Percentiles rank a stretch among this genome's conserved stretches.
Conservation (phyloP, 1,140 invertebrate species). For the Cepaea nemoralis region DNA sequence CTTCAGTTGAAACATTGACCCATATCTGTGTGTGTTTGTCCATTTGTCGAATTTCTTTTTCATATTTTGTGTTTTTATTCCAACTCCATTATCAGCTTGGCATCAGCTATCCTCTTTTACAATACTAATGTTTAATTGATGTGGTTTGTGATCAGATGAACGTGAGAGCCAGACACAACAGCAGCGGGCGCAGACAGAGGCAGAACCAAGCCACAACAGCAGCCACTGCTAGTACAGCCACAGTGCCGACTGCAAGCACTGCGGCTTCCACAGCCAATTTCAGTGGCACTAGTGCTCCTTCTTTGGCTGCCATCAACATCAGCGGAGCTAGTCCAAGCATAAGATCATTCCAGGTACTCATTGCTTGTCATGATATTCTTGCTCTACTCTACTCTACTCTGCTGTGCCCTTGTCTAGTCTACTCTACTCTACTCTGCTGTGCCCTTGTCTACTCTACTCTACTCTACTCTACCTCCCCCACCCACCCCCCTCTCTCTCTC, state of each 20-base stretch:
- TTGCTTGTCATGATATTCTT: background rate
- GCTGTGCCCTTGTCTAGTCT: too few relatives aligned
- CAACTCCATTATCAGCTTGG: too few relatives aligned
- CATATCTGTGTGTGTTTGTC: too few relatives aligned
- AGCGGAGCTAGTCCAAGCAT: background rate
- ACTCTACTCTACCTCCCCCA: too few relatives aligned
- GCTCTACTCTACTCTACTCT: too few relatives aligned
- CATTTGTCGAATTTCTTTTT: too few relatives aligned
- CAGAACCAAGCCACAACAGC: background rate
- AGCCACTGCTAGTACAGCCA: constrained; percentile 1
- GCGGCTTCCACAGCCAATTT: background rate
- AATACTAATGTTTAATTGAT: too few relatives aligned
- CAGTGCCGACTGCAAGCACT: background rate
- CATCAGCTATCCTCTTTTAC: background rate
- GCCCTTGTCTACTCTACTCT: too few relatives aligned
- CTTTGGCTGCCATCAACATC: background rate
- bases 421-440: too few relatives aligned
- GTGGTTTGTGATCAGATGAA: constrained; percentile 23
- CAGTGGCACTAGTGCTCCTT: background rate
- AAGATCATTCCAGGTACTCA: constrained; percentile 10
- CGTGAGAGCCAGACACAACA: constrained; percentile 30
- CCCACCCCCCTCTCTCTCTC: too few relatives aligned
- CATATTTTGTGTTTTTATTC: too few relatives aligned
- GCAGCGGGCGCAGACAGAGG: constrained; percentile 2
- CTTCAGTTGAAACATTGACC: too few relatives aligned